Percentiles rank a stretch among this genome's conserved stretches.
Evolutionary conservation across 2,888 invertebrate species (phyloP).

Genomic region (Drosophila longiperda): DNA sequence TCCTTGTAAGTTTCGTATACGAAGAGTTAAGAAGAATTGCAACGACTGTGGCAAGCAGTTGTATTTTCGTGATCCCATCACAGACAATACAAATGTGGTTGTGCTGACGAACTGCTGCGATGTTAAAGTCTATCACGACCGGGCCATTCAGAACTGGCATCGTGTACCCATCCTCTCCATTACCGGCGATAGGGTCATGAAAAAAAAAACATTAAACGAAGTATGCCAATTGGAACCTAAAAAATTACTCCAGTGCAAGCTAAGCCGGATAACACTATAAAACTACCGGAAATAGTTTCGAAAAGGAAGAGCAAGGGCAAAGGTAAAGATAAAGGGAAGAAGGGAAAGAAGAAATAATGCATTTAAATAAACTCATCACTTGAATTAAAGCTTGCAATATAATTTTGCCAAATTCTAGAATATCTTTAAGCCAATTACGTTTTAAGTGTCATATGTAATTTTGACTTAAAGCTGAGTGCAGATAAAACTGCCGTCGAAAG

Average conservation of each 20-base stretch:
- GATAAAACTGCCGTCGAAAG: not conserved
- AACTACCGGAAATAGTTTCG: not conserved
- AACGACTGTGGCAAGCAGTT: slow-evolving; percentile 41
- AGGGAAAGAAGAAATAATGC: slow-evolving; percentile 33
- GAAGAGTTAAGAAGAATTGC: slow-evolving; percentile 45
- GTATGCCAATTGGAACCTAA: slow-evolving; percentile 43
- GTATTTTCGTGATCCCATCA: slow-evolving; percentile 49
- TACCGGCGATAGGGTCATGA: slow-evolving; percentile 33
- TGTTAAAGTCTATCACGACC: slow-evolving; percentile 54
- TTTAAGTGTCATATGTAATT: not conserved
- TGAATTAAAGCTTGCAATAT: not conserved
- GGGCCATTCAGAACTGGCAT: slow-evolving; percentile 62
- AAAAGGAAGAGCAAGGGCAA: slow-evolving; percentile 1
- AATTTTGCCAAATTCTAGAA: not conserved
- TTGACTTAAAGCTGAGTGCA: not conserved
- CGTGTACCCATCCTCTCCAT: slow-evolving; percentile 55
- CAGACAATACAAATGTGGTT: slow-evolving; percentile 54
- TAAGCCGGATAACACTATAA: not conserved
- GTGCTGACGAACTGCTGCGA: slow-evolving; percentile 59
- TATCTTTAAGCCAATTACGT: not conserved
- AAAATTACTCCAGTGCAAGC: not conserved
- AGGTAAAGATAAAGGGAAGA: slow-evolving; percentile 8
- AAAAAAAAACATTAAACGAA: slow-evolving; percentile 42
- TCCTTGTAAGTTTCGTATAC: slow-evolving; percentile 59
- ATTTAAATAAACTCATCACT: slow-evolving; percentile 13